Evolutionary conservation across 2,797 vertebrate species (phyloP), one percentile per base, ranked within the genome.

Genomic region (Echeneis naucrates): DNA sequence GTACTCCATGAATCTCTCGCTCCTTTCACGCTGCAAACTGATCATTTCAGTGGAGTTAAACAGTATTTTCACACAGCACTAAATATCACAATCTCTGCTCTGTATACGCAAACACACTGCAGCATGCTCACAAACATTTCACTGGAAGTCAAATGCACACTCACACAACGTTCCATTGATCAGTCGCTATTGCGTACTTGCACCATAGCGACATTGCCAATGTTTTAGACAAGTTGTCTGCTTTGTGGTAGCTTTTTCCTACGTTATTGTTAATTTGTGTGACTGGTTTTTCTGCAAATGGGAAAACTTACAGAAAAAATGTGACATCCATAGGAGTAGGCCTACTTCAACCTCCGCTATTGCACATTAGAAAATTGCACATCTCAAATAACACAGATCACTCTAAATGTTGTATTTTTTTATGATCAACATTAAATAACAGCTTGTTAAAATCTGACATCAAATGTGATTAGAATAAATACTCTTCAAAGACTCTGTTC

Each of bases 311-410:
- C 14, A 68, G 54, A 27, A 61, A 50, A 30, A 50, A 74, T 61
- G 55, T 82, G 70, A 76, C 78, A 69, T 9, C 67, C 65, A 66
- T 33, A 38, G 33, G 68, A 61, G 23, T 8, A 37, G 38, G 21
- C 42, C 23, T 11, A 42, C 52, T 51, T 61, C 5, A 45, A 44
- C 53, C 44, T 16, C 53, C 38, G 60, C 45, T 78, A 70, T 71
- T 81, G 74, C 75, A 84, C 75, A 47, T 61, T 42, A 66, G 44
- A 61, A 79, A 68, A 81, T 44, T 51, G 32, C 71, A 77, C 67
- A 75, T 61, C 33, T 74, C 54, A 9, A 19, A 52, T 62, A 40
- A 57, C 48, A 58, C 58, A 71, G 26, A 44, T 42, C 52, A 19
- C 40, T 42, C 40, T 67, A 57, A 56, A 12, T 45, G 52, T 70